These are phyloP conservation scores for Disparrhopalites patrizii DNA, from an alignment of 2,888 invertebrate genomes.

Conservation along the genomic window DNA sequence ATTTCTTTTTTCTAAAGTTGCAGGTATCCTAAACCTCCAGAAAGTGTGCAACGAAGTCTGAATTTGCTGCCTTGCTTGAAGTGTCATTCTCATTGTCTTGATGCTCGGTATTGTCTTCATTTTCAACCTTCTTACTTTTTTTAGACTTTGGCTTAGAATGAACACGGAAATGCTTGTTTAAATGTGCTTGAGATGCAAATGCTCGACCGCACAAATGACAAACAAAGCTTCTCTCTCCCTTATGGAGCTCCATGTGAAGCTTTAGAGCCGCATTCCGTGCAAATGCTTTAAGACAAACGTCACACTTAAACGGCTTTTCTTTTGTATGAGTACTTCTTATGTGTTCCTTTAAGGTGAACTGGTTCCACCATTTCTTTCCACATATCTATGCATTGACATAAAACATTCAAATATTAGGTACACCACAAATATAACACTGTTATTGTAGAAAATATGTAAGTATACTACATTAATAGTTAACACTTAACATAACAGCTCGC, in stretches of 20 bases:
- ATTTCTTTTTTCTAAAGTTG: conserved; percentile 1
- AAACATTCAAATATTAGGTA: too few species aligned
- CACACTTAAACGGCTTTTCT: not conserved
- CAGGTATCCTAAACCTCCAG: not conserved
- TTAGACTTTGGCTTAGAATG: not conserved
- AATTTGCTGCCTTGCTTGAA: too few species aligned
- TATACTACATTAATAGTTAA: too few species aligned
- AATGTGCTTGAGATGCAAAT: not conserved
- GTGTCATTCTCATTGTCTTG: not conserved
- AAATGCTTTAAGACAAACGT: not conserved
- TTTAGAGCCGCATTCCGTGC: not conserved
- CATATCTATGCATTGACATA: too few species aligned
- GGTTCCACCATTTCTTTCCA: not conserved
- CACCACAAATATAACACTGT: too few species aligned
- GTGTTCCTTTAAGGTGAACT: not conserved
- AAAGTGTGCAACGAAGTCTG: not conserved
- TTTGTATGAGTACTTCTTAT: not conserved
- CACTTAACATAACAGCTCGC: too few species aligned
- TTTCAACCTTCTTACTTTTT: not conserved
- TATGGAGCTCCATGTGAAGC: not conserved
- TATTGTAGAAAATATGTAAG: too few species aligned
- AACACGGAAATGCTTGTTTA: not conserved
- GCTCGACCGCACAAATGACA: not conserved
- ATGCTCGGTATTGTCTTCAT: not conserved
- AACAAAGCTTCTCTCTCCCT: not conserved